Percentiles rank a stretch among this genome's conserved stretches.
phyloP scores from a whole-genome alignment of 2,888 invertebrate species.

The Eupeodes luniger region DNA sequence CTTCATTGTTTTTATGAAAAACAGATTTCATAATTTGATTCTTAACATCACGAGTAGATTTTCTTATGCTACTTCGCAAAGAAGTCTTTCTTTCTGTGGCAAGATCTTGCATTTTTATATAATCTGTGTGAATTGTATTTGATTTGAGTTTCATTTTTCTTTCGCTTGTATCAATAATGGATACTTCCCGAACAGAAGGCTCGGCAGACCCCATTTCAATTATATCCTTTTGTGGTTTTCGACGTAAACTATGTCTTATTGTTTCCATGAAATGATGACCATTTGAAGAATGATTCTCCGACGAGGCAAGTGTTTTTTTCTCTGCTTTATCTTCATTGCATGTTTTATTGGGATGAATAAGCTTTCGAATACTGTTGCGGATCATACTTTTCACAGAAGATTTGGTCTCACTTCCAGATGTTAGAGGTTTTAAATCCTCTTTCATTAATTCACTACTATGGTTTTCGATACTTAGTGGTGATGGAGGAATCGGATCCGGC shows the following conservation, averaged over 20 bases:
- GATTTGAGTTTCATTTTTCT: constrained; percentile 82
- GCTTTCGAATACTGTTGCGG: constrained; percentile 82
- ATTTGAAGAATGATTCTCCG: constrained; percentile 62
- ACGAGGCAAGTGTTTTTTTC: constrained; percentile 31
- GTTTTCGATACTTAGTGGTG: constrained; percentile 16
- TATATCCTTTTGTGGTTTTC: constrained; percentile 78
- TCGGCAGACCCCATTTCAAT: background rate
- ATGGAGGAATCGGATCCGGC: constrained; percentile 64
- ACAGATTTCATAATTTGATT: constrained; percentile 81
- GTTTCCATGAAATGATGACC: constrained; percentile 77
- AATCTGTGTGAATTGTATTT: constrained; percentile 78
- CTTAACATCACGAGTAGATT: constrained; percentile 82
- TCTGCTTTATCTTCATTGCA: constrained; percentile 54
- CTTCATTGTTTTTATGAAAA: constrained; percentile 83
- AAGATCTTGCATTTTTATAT: constrained; percentile 80
- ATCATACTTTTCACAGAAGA: constrained; percentile 80
- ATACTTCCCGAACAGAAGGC: constrained; percentile 78
- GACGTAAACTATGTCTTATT: constrained; percentile 82
- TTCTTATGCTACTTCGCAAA: constrained; percentile 81
- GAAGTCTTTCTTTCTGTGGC: constrained; percentile 81
- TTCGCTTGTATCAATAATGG: constrained; percentile 82
- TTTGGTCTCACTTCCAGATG: constrained; percentile 68
- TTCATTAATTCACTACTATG: constrained; percentile 79
- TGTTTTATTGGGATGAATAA: constrained; percentile 79
- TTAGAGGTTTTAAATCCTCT: constrained; percentile 45